Evolutionary conservation across 1,140 invertebrate species (phyloP).

Genomic region (Aphaenogaster ashmeadi): DNA sequence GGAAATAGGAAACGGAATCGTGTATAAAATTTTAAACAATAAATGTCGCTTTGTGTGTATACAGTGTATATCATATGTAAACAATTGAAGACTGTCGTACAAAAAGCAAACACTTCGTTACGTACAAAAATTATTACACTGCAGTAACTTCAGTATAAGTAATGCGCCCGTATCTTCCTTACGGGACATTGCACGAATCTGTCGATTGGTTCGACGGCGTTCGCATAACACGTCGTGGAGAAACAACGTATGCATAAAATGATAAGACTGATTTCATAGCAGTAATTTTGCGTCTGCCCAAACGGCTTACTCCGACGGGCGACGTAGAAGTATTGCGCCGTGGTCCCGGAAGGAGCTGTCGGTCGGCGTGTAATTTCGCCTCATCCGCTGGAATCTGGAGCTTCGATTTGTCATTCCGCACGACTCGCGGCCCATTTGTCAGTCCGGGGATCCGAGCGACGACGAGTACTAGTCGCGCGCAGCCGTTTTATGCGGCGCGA

Average conservation of each 20-base stretch:
- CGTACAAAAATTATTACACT: background rate
- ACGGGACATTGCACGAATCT: slow-evolving; percentile 29
- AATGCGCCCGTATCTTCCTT: background rate
- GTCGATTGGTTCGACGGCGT: slow-evolving; percentile 27
- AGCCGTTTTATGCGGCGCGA: slow-evolving; percentile 66
- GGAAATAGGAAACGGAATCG: slow-evolving; percentile 44
- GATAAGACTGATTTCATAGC: slow-evolving; percentile 62
- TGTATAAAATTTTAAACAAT: slow-evolving; percentile 46
- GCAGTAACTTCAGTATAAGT: background rate
- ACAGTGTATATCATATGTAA: slow-evolving; percentile 3
- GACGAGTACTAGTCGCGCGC: slow-evolving; percentile 58
- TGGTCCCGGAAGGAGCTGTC: slow-evolving; percentile 27
- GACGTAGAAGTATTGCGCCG: slow-evolving; percentile 69
- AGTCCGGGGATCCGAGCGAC: slow-evolving; percentile 64
- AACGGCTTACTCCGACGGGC: slow-evolving; percentile 51
- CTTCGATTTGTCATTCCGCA: slow-evolving; percentile 75
- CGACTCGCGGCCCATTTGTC: slow-evolving; percentile 75
- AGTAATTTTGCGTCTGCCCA: slow-evolving; percentile 47
- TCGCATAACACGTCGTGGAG: slow-evolving; percentile 5
- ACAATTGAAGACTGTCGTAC: background rate
- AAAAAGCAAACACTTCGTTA: background rate
- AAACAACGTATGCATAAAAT: slow-evolving; percentile 53
- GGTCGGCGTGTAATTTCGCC: slow-evolving; percentile 67
- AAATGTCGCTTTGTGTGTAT: background rate
- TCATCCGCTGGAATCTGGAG: slow-evolving; percentile 69